These are phyloP conservation scores for Agonopterix subpropinquella DNA, from an alignment of 2,888 invertebrate species.

Conservation along the genomic window DNA sequence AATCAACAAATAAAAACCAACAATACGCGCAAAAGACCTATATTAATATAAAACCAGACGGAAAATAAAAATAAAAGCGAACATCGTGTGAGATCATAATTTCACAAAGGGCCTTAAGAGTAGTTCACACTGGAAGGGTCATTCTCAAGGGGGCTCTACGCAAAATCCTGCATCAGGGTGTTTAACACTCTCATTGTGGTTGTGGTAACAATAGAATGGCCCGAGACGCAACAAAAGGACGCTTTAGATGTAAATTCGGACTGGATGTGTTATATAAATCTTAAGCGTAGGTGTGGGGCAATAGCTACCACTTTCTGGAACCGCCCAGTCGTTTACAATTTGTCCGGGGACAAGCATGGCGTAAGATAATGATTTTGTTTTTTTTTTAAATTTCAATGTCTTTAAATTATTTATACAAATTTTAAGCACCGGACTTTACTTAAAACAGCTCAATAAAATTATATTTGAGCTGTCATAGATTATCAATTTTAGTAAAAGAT, in stretches of 20 bases:
- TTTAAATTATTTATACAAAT: too few relatives aligned
- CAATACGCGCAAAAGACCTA: too few relatives aligned
- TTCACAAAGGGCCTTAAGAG: constrained; percentile 14
- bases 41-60: too few relatives aligned
- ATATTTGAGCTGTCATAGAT: background rate
- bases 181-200: constrained; percentile 62
- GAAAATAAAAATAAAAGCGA: too few relatives aligned
- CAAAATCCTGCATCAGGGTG: constrained; percentile 28
- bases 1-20: too few relatives aligned
- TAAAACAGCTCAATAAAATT: too few relatives aligned
- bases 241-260: constrained; percentile 13
- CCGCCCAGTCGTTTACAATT: background rate
- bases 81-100: constrained; percentile 12
- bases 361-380: too few relatives aligned
- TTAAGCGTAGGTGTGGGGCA: background rate
- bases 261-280: constrained; percentile 19
- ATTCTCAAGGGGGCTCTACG: constrained; percentile 22
- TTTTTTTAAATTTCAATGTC: too few relatives aligned
- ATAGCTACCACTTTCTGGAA: background rate
- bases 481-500: background rate
- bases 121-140: constrained; percentile 22
- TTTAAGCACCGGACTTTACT: too few relatives aligned
- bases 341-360: too few relatives aligned
- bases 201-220: constrained; percentile 58
- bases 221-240: constrained; percentile 24